Evolutionary conservation across 2,888 invertebrate genomes (phyloP).

Genomic region (Calliphora vomitoria): DNA sequence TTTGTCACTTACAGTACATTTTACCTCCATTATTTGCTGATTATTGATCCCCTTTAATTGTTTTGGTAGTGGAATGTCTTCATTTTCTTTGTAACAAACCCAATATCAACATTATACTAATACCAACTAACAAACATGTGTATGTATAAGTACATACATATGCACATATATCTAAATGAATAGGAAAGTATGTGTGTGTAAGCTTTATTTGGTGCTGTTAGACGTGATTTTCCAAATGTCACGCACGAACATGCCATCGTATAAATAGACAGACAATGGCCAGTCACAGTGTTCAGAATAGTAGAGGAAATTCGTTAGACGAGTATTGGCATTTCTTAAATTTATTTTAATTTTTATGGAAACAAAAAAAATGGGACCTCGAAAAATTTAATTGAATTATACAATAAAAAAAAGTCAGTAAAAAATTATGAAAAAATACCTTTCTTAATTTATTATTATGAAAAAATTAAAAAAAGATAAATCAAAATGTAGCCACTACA

Average conservation of each 20-base stretch:
- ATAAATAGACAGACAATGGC: conserved; percentile 8
- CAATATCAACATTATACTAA: conserved; percentile 9
- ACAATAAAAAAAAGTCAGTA: too few species aligned
- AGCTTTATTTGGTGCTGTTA: conserved; percentile 75
- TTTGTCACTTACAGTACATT: conserved; percentile 35
- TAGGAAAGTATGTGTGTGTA: not conserved
- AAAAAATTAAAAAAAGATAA: too few species aligned
- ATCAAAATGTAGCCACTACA: too few species aligned
- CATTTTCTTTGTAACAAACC: conserved; percentile 10
- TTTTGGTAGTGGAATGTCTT: conserved; percentile 26
- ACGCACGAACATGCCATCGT: conserved; percentile 78
- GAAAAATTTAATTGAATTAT: too few species aligned
- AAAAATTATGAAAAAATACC: too few species aligned
- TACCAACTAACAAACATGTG: not conserved
- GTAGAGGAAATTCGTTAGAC: conserved; percentile 1
- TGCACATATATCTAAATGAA: not conserved
- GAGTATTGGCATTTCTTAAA: too few species aligned
- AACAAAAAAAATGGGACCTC: too few species aligned
- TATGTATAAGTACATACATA: not conserved
- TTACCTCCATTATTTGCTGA: conserved; percentile 2
- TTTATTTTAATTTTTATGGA: too few species aligned
- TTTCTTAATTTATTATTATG: too few species aligned
- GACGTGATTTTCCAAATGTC: conserved; percentile 82
- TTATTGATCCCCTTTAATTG: conserved; percentile 5
- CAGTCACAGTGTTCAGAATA: not conserved